Evolutionary conservation across 2,113 vertebrate species (phyloP).

Genomic region (Progne subis): DNA sequence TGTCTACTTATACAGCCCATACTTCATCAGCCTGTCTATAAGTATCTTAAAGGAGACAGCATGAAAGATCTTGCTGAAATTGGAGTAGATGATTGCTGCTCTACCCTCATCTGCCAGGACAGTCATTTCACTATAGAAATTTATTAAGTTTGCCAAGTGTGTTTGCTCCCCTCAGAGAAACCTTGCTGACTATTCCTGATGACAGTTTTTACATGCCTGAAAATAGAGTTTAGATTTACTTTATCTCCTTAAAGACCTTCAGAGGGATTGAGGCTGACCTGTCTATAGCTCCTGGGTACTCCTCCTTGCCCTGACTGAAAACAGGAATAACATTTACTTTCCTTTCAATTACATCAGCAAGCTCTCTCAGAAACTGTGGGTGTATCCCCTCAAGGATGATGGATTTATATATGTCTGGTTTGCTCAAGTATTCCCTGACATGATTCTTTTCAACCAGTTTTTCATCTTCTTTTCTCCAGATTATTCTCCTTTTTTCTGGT

Average conservation of each 20-base stretch:
- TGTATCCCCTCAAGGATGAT: background rate
- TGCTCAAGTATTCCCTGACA: background rate
- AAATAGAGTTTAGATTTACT: background rate
- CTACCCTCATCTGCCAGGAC: background rate
- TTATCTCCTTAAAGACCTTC: background rate
- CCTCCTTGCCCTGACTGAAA: background rate
- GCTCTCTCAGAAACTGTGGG: background rate
- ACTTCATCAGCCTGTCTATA: background rate
- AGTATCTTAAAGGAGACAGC: background rate
- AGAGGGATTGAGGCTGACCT: background rate
- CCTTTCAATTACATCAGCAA: background rate
- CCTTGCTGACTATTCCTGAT: background rate
- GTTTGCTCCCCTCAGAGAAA: background rate
- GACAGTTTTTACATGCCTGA: background rate
- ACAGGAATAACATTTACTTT: background rate
- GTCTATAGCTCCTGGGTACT: background rate
- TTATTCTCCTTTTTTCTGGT: background rate
- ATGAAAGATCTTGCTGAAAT: background rate
- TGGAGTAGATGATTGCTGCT: background rate
- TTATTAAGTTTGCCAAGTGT: background rate
- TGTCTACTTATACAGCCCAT: background rate
- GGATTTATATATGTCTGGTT: background rate
- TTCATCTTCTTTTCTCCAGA: background rate
- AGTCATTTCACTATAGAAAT: background rate
- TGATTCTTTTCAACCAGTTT: background rate